Evolutionary conservation across 2,888 invertebrate genomes (phyloP).

Genomic region (Marronus borbonicus): DNA sequence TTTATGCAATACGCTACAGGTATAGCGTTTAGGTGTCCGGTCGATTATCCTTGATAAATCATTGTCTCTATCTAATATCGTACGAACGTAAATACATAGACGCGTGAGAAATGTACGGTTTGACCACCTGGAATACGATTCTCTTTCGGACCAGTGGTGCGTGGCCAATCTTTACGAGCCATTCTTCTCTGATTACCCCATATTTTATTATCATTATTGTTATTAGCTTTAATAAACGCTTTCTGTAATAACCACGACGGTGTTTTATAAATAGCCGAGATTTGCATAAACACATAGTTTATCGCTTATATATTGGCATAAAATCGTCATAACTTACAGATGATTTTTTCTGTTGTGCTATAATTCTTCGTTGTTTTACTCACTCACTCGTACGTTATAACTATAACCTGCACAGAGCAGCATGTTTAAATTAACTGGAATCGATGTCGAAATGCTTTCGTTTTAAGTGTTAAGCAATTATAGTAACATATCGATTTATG

Average conservation of each 20-base stretch:
- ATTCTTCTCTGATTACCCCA: slow-evolving; percentile 43
- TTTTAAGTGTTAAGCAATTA: no score
- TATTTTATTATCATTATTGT: slow-evolving; percentile 37
- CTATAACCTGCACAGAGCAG: no score
- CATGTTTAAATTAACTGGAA: no score
- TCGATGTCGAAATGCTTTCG: no score
- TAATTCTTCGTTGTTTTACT: no score
- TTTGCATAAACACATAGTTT: slow-evolving; percentile 33
- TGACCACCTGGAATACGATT: slow-evolving; percentile 22
- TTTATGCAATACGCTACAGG: slow-evolving; percentile 4
- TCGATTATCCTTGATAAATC: slow-evolving; percentile 30
- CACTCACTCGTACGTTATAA: no score
- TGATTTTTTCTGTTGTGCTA: not conserved
- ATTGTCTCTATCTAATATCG: slow-evolving; percentile 12
- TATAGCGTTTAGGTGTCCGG: slow-evolving; percentile 4
- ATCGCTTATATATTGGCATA: slow-evolving; percentile 17
- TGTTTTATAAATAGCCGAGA: slow-evolving; percentile 11
- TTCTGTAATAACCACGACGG: not conserved
- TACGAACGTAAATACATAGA: slow-evolving; percentile 9
- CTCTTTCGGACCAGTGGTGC: not conserved
- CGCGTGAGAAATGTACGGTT: slow-evolving; percentile 16
- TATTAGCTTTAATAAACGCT: slow-evolving; percentile 30
- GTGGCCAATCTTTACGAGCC: slow-evolving; percentile 33
- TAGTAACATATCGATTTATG: no score
- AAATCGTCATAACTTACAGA: slow-evolving; percentile 12